Evolutionary conservation across 2,113 vertebrate genomes (phyloP).

Genomic region (Sylvilagus bachmani): DNA sequence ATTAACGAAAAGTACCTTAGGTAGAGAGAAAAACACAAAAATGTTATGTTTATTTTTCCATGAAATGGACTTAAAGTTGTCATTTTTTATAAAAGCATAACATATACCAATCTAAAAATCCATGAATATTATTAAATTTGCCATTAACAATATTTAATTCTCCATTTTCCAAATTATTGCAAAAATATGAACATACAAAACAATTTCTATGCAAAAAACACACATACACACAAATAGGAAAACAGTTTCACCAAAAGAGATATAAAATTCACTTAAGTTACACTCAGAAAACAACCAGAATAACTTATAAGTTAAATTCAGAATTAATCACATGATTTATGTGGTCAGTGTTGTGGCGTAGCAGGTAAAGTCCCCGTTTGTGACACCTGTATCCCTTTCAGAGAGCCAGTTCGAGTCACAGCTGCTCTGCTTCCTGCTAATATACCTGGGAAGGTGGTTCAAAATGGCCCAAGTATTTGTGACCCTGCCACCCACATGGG

Average conservation of each 20-base stretch:
- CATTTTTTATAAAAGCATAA: conserved; percentile 43
- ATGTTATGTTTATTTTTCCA: neutral
- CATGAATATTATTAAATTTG: neutral
- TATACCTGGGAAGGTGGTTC: too few species aligned
- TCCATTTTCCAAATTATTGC: conserved; percentile 45
- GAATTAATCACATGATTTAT: neutral
- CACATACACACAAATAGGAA: neutral
- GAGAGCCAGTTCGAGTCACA: too few species aligned
- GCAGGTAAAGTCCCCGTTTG: too few species aligned
- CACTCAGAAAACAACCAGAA: conserved; percentile 19
- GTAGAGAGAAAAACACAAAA: neutral
- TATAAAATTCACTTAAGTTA: too few species aligned
- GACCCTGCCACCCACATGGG: too few species aligned
- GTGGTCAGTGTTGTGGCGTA: too few species aligned
- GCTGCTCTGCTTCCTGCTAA: too few species aligned
- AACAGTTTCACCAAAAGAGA: conserved; percentile 20
- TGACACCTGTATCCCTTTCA: too few species aligned
- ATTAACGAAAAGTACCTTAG: conserved; percentile 21
- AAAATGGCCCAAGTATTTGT: too few species aligned
- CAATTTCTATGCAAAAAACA: neutral
- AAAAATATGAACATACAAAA: conserved; percentile 8
- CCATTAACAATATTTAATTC: conserved; percentile 35
- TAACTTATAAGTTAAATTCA: conserved; percentile 49
- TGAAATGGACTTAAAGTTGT: conserved; percentile 25
- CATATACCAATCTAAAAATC: conserved; percentile 37